Evolutionary conservation across 2,113 vertebrate genomes (phyloP).

Genomic region (Corapipo altera): DNA sequence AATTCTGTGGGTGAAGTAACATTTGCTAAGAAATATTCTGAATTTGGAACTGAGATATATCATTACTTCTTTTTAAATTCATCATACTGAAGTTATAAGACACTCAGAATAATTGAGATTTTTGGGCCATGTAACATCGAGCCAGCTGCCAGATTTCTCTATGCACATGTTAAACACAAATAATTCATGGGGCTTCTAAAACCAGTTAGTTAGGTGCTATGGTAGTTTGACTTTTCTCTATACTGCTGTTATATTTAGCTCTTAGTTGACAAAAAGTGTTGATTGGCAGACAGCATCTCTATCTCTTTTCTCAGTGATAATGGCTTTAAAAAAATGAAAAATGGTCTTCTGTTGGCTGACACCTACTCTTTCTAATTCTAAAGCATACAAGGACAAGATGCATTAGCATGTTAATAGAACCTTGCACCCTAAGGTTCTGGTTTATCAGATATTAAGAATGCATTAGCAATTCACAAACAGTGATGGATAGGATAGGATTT

Average conservation of each 20-base stretch:
- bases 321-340: conserved; percentile 47
- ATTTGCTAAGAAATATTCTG: not conserved
- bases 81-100: not conserved
- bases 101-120: not conserved
- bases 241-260: not conserved
- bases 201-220: not conserved
- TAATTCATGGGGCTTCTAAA: not conserved
- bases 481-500: conserved; percentile 58
- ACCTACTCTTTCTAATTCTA: conserved; percentile 44
- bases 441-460: conserved; percentile 61
- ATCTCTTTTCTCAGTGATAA: conserved; percentile 43
- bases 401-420: conserved; percentile 72
- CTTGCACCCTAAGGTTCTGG: conserved; percentile 56
- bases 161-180: not conserved
- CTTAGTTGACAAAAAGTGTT: not conserved
- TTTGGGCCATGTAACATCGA: not conserved
- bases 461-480: conserved; percentile 33
- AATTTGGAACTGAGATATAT: not conserved
- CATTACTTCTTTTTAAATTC: not conserved
- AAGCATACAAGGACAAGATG: conserved; percentile 46
- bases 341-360: conserved; percentile 33
- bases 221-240: not conserved
- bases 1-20: not conserved
- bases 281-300: conserved; percentile 31
- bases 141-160: not conserved